A percentile compares a stretch with the other conserved stretches of the same genome.
These are phyloP conservation scores for Cirrhinus molitorella DNA, from an alignment of 2,797 vertebrate species.

Conservation along the genomic window DNA sequence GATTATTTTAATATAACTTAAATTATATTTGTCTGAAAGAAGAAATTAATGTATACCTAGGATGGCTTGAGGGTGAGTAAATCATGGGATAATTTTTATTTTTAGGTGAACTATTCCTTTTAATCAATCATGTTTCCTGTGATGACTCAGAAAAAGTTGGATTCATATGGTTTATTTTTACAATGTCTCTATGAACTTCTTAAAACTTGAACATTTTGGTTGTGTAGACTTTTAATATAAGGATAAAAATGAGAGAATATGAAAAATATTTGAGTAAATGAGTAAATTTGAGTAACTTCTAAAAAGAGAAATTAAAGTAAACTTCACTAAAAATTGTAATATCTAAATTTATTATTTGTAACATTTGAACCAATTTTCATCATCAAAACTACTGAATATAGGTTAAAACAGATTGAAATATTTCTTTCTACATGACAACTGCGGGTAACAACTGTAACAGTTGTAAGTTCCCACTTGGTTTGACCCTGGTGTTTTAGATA, in stretches of 20 bases:
- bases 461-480: not conserved
- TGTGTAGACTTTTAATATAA: not conserved
- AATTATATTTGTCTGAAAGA: too few species aligned
- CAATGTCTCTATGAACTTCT: not conserved
- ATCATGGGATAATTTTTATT: too few species aligned
- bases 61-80: too few species aligned
- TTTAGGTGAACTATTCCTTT: too few species aligned
- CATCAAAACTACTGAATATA: too few species aligned
- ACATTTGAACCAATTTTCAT: too few species aligned
- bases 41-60: too few species aligned
- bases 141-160: not conserved
- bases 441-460: not conserved
- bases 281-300: not conserved
- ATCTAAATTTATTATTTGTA: too few species aligned
- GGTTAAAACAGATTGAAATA: not conserved
- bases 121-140: too few species aligned
- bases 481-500: not conserved
- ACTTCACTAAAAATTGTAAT: too few species aligned
- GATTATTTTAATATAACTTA: too few species aligned
- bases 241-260: not conserved
- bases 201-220: not conserved
- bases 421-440: not conserved
- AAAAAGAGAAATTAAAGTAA: not conserved
- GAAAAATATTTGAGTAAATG: not conserved
- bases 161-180: not conserved